phyloP scores from a whole-genome alignment of 2,113 vertebrate species.

The Pycnonotus jocosus region DNA sequence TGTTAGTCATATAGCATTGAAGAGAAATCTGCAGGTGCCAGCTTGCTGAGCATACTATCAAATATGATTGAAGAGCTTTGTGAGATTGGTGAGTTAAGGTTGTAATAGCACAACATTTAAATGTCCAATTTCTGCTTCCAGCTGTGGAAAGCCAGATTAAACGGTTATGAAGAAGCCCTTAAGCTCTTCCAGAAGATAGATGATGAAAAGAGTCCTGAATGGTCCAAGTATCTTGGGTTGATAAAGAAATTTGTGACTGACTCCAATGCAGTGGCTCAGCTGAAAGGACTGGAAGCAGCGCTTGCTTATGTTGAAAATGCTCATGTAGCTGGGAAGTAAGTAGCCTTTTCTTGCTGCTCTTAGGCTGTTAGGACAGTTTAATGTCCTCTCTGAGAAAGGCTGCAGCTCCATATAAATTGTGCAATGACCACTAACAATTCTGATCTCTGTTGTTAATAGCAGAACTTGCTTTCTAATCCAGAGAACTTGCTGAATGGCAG shows the following conservation, averaged over 20 bases:
- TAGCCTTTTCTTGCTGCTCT: slow-evolving; percentile 29
- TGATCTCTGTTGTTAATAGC: background rate
- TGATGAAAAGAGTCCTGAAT: slow-evolving; percentile 96
- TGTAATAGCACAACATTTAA: background rate
- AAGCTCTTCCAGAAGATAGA: slow-evolving; percentile 92
- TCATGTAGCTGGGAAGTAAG: slow-evolving; percentile 93
- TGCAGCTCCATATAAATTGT: background rate
- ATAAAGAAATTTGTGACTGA: slow-evolving; percentile 97
- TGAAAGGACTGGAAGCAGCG: slow-evolving; percentile 94
- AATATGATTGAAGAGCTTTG: background rate
- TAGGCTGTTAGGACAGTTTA: background rate
- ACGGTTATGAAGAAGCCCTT: slow-evolving; percentile 93
- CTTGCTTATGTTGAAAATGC: slow-evolving; percentile 89
- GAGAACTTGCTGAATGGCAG: background rate
- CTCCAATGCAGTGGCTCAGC: slow-evolving; percentile 94
- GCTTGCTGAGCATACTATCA: background rate
- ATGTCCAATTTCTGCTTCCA: slow-evolving; percentile 41
- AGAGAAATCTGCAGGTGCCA: background rate
- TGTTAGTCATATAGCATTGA: background rate
- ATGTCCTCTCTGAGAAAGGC: background rate
- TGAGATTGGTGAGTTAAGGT: background rate
- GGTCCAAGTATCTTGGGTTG: slow-evolving; percentile 93
- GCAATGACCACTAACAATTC: background rate
- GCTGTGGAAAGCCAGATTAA: slow-evolving; percentile 97
- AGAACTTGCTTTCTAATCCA: background rate